Base-by-base conservation (phyloP, 2,888 invertebrate genomes). In the Drosophila villosipedis region DNA sequence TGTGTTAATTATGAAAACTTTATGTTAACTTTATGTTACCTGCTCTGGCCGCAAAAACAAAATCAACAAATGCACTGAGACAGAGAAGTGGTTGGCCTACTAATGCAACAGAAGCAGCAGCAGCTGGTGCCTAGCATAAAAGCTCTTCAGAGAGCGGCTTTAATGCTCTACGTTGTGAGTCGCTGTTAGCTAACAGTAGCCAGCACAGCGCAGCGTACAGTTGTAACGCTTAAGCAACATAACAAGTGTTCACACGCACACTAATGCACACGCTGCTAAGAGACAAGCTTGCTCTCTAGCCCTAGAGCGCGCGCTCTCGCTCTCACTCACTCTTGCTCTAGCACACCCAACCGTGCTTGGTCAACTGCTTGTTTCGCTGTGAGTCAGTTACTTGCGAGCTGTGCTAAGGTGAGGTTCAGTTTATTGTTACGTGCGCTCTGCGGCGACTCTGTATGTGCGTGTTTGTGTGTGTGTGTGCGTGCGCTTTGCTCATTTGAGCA, bases 321-420 rank as follows among this genome's bases (percentile, higher is more conserved):
- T 35, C 63, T 49, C 52, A 14, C 31, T 62, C 41, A 5, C 28
- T 47, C 60, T 49, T 28, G 25, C 52, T 12, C 55, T 57, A 76
- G 50, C 68, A 78, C 78, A 78, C 78, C 78, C 78, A 76, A 68
- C 58, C 49, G 47, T 25, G 74, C 61, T 76, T 50, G 67, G 60
- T 69, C 61, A 75, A 64, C 61, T 63, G 55, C 66, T 47, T 47
- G 73, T 70, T 78, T 79, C 66, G 49, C 22, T 79, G 81, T 78
- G 75, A 85, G 84, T 88, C 82, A 85, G 83, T 82, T 82, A 78
- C 78, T 85, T 76, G 61, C 83, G 78, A 89, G 82, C 86, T 76
- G 89, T 76, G 72, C 66, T 82, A 82, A 85, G 89, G 85, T 85
- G 89, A 85, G 85, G 85, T 84, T 84, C 82, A 75, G 60, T 55